Conservation (phyloP, 1,140 invertebrate genomes). For the Ylistrum balloti region DNA sequence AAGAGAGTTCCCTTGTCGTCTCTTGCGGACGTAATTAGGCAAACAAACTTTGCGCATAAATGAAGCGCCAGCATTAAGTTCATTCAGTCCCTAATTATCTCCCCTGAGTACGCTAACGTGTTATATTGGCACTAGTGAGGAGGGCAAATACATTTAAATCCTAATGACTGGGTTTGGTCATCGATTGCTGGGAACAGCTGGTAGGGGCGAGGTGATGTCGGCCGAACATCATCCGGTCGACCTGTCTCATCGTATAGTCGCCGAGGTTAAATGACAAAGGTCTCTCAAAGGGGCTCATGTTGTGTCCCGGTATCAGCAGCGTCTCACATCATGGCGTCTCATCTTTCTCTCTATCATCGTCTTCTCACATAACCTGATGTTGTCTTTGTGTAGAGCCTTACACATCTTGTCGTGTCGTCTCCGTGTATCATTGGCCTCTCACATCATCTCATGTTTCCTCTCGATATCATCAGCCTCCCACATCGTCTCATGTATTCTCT, state of each 20-base stretch:
- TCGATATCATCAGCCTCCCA: no score
- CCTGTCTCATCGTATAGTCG: neutral
- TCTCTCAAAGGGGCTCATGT: no score
- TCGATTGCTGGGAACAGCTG: constrained; percentile 5
- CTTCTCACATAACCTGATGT: no score
- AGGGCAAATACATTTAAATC: constrained; percentile 39
- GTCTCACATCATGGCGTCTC: no score
- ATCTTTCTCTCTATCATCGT: no score
- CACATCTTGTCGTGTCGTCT: no score
- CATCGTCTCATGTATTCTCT: no score
- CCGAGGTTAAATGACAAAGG: neutral
- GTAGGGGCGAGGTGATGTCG: neutral
- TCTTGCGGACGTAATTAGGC: constrained; percentile 32
- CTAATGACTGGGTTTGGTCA: constrained; percentile 31
- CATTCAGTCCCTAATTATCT: constrained; percentile 33
- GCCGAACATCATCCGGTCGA: neutral
- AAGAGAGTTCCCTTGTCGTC: neutral
- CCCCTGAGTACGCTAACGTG: constrained; percentile 22
- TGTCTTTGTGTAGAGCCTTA: no score
- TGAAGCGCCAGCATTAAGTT: constrained; percentile 27
- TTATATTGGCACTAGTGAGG: constrained; percentile 38
- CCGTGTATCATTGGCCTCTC: no score
- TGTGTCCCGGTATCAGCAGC: no score
- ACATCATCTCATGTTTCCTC: no score
- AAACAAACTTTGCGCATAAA: constrained; percentile 39